Evolutionary conservation across 2,888 invertebrate genomes (phyloP), one percentile per base, ranked within the genome.

Genomic region (Apantesis nais): DNA sequence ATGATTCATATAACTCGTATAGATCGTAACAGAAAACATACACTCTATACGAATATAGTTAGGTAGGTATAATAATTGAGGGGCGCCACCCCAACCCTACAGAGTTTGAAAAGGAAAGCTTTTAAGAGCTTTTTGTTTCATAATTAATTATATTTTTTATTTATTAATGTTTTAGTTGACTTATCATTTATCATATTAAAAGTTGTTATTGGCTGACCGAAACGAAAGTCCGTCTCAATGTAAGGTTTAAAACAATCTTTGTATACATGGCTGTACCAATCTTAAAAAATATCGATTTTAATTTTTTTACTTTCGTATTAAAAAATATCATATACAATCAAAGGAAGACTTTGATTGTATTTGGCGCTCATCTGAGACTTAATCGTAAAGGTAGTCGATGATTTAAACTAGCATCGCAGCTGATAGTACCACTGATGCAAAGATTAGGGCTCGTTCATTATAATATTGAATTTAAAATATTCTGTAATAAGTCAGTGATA

Each of bases 41-140:
- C 85, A 86, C 85, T 84, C 85, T 85, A 85, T 89, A 88, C 87
- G 86, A 90, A 91, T 90, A 91, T 92, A 92, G 91, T 90, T 88
- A 86, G 88, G 89, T 86, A 86, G 84, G 85, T 90, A 91, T 91
- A 92, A 90, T 90, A 85, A 90, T 87, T 86, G 90, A 91, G 92
- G 94, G 93, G 93, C 85, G 91, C 90, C 91, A 90, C 93, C 94
- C 93, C 92, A 90, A 90, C 91, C 90, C 90, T 88, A 87, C 88
- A 83, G 88, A 88, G 90, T 90, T 90, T 90, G 89, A 89, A 91
- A 92, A 90, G 91, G 91, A 93, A 93, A 93, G 94, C 93, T 93
- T 93, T 94, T 94, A 93, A 93, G 92, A 92, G 93, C 92, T 93
- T 93, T 93, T 94, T 94, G 93, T 93, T 93, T 92, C 88, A 90